Evolutionary conservation across 2,888 invertebrate genomes (phyloP).

Genomic region (Drosophila kambysellisi): DNA sequence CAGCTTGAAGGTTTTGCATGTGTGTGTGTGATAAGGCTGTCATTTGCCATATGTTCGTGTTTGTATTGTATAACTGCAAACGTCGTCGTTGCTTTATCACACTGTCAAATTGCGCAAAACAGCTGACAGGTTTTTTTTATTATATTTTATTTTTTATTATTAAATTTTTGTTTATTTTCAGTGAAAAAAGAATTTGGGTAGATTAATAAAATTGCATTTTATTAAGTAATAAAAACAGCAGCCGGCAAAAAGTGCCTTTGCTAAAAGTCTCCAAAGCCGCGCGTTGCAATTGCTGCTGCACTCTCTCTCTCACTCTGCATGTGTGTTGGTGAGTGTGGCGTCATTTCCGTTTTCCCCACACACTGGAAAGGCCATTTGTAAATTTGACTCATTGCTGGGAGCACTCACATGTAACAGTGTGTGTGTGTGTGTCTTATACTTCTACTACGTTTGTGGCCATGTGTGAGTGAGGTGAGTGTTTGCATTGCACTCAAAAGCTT

Average conservation of each 20-base stretch:
- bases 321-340: slow-evolving; percentile 56
- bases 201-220: slow-evolving; percentile 16
- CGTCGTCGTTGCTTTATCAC: slow-evolving; percentile 28
- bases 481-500: slow-evolving; percentile 77
- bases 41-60: slow-evolving; percentile 52
- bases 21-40: slow-evolving; percentile 34
- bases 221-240: slow-evolving; percentile 39
- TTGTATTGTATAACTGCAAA: slow-evolving; percentile 54
- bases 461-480: slow-evolving; percentile 37
- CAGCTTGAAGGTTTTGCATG: slow-evolving; percentile 48
- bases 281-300: slow-evolving; percentile 54
- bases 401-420: not conserved
- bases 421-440: slow-evolving; percentile 20
- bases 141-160: not conserved
- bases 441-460: slow-evolving; percentile 24
- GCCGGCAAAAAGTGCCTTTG: slow-evolving; percentile 58
- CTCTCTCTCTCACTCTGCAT: slow-evolving; percentile 3
- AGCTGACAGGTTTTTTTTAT: slow-evolving; percentile 56
- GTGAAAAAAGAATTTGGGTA: not conserved
- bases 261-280: slow-evolving; percentile 71
- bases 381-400: slow-evolving; percentile 27
- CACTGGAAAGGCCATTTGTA: slow-evolving; percentile 51
- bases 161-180: not conserved
- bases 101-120: slow-evolving; percentile 38
- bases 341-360: slow-evolving; percentile 79